These are phyloP conservation scores for Leptopilina boulardi DNA, from an alignment of 1,140 invertebrate genomes.

Conservation along the genomic window DNA sequence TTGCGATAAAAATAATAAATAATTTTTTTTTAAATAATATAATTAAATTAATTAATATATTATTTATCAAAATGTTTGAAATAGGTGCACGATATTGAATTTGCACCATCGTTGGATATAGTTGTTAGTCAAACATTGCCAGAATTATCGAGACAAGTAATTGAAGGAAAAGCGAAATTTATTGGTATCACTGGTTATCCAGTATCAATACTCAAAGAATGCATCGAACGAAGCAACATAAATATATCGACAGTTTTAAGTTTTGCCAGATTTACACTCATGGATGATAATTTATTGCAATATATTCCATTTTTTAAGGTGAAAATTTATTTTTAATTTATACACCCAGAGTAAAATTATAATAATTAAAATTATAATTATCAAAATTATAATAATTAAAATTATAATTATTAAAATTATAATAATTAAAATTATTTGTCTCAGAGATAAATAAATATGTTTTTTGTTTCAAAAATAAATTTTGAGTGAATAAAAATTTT, in stretches of 20 bases:
- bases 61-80: slow-evolving; percentile 14
- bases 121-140: slow-evolving; percentile 92
- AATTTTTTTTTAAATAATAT: not conserved
- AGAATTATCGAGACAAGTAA: slow-evolving; percentile 83
- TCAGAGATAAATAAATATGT: too few relatives aligned
- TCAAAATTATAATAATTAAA: too few relatives aligned
- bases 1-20: too few relatives aligned
- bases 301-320: slow-evolving; percentile 88
- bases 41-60: slow-evolving; percentile 1
- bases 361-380: too few relatives aligned
- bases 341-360: too few relatives aligned
- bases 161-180: slow-evolving; percentile 86
- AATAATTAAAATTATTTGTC: too few relatives aligned
- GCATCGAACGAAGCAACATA: slow-evolving; percentile 82
- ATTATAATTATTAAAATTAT: too few relatives aligned
- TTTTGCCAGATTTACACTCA: slow-evolving; percentile 87
- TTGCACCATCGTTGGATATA: slow-evolving; percentile 85
- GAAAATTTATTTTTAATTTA: too few relatives aligned
- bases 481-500: too few relatives aligned
- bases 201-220: slow-evolving; percentile 84
- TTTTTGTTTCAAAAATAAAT: too few relatives aligned
- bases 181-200: slow-evolving; percentile 95
- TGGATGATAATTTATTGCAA: slow-evolving; percentile 85
- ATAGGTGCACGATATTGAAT: slow-evolving; percentile 94
- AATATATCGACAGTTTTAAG: slow-evolving; percentile 85